phyloP scores from a whole-genome alignment of 2,797 vertebrate species.

The Scarus forsteni region DNA sequence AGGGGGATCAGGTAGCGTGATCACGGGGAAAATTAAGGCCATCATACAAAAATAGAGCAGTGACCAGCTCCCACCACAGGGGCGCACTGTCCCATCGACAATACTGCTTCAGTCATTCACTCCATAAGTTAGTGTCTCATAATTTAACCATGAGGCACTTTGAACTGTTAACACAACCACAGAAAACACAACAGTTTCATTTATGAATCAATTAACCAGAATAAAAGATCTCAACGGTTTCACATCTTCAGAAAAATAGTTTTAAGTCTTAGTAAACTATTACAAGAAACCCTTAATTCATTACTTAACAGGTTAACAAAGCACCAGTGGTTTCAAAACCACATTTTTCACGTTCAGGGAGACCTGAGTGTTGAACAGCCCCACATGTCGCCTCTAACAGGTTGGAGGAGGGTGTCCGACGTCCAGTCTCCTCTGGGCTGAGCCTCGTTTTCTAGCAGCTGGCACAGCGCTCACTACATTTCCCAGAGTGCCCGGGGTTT shows the following conservation, averaged over 20 bases:
- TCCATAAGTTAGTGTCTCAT: neutral
- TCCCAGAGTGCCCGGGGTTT: slow-evolving; percentile 89
- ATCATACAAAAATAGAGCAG: slow-evolving; percentile 21
- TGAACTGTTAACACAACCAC: slow-evolving; percentile 4
- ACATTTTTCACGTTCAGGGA: slow-evolving; percentile 14
- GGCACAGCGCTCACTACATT: slow-evolving; percentile 58
- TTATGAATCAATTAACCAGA: neutral
- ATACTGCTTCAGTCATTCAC: slow-evolving; percentile 34
- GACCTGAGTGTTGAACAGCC: slow-evolving; percentile 30
- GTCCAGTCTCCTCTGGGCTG: slow-evolving; percentile 93
- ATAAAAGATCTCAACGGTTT: neutral
- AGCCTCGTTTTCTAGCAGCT: slow-evolving; percentile 80
- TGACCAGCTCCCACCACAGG: slow-evolving; percentile 55
- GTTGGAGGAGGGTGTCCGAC: slow-evolving; percentile 80
- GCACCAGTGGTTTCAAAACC: slow-evolving; percentile 46
- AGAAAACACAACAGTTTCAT: neutral
- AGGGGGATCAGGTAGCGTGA: slow-evolving; percentile 58
- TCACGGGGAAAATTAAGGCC: slow-evolving; percentile 36
- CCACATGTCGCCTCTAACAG: slow-evolving; percentile 66
- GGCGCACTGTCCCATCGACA: slow-evolving; percentile 58
- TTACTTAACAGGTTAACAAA: slow-evolving; percentile 17
- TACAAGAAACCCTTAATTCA: neutral
- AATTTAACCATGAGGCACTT: slow-evolving; percentile 37
- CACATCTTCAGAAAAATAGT: neutral
- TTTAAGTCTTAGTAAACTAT: neutral